A percentile compares a stretch with the other conserved stretches of the same genome.
Conservation (phyloP, 1,140 invertebrate species). For the Saccostrea cuccullata region DNA sequence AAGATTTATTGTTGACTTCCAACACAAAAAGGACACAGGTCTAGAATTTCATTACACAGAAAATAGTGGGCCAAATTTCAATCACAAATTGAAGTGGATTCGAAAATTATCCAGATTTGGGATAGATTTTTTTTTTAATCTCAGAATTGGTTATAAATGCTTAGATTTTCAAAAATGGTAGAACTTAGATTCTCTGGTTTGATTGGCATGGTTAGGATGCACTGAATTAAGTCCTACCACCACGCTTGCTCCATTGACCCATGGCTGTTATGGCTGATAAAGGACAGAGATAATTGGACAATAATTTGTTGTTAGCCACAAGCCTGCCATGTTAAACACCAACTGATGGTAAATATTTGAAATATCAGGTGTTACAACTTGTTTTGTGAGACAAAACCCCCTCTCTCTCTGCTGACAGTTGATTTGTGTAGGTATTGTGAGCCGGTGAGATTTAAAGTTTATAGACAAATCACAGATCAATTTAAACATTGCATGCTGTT, state of each 20-base stretch:
- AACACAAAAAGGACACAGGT: too few species aligned
- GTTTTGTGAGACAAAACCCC: background rate
- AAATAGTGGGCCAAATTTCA: too few species aligned
- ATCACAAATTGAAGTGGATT: too few species aligned
- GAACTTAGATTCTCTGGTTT: too few species aligned
- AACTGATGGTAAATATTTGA: background rate
- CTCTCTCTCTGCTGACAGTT: background rate
- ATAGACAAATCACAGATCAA: constrained; percentile 22
- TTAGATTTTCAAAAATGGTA: too few species aligned
- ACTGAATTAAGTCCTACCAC: too few species aligned
- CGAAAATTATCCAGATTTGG: too few species aligned
- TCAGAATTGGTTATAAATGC: too few species aligned
- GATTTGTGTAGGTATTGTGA: constrained; percentile 11
- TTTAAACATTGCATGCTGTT: constrained; percentile 22
- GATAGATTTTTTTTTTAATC: too few species aligned
- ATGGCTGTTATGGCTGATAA: background rate
- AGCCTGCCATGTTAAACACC: constrained; percentile 5
- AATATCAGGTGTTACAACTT: background rate
- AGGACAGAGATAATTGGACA: background rate
- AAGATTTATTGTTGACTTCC: too few species aligned
- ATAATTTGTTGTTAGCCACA: constrained; percentile 1
- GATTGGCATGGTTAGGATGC: too few species aligned
- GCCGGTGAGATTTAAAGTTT: background rate
- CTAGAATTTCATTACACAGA: too few species aligned
- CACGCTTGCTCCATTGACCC: background rate